Base-by-base conservation (phyloP, 2,797 vertebrate genomes). In the Synaphobranchus kaupii region DNA sequence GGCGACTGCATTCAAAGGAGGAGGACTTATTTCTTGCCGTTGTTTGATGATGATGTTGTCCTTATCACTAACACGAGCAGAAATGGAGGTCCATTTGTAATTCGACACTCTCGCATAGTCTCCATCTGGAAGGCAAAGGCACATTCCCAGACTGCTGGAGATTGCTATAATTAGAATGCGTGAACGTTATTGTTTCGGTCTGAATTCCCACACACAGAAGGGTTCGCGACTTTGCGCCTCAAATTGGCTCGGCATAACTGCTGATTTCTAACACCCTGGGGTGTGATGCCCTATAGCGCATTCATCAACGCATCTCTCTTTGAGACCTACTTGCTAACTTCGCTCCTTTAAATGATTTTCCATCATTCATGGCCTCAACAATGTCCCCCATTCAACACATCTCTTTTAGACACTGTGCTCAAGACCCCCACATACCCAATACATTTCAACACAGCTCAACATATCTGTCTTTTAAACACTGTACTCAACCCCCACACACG, bases 51-150 rank as follows among this genome's bases (percentile, higher is more conserved):
- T 34, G 10, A 71, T 71, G n/a, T 13, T 71, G 28, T 28, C 3
- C 6, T 66, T 25, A 22, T 71, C 34, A 71, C 17, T 25, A 31
- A 71, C n/a, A 71, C 28, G 1, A 13, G 73, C 63, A 83, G 54
- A 86, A 88, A 85, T 80, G 88, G 86, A 86, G 85, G 28, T 22
- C 52, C 81, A 84, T 89, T 86, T 87, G 81, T 85, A 87, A 81
- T 44, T 50, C 84, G 73, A 84, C 52, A 88, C 86, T 48, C 58
- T 48, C 58, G 31, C 13, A 15, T 48, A 82, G 54, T 84, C 80
- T 86, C n/a, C 34, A 17, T 52, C 48, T 54, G 47, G 60, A 63
- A n/a, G 22, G 47, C 58, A 78, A 10, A 22, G 56, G 56, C n/a
- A 63, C 34, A 83, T 88, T 88, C 86, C 80, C 78, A 86, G 86